Base-by-base conservation (phyloP, 2,113 vertebrate genomes). In the Alexandromys fortis region DNA sequence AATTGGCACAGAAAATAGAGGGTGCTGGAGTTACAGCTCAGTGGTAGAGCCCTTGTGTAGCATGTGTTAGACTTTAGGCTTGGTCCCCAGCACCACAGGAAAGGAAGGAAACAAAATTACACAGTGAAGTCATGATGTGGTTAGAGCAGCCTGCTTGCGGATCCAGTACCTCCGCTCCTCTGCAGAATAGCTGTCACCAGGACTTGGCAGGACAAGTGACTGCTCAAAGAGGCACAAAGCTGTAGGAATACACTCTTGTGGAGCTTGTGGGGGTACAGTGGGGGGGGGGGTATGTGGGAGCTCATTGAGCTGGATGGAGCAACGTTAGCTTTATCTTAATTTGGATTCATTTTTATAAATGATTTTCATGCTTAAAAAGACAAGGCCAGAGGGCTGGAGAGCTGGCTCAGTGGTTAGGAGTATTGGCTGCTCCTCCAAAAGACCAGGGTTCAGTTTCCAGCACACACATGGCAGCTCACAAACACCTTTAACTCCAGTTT, bases 1-100 rank as follows among this genome's bases (percentile, higher is more conserved):
- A 87, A 95, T 82, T 77, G 47, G 78, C 61, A 63, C 13, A 73
- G 68, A 63, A 86, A 94, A 89, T 22, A 94, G 45, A 72, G 81
- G 28, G 10, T 7, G 28, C 70, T 33, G 5, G 28, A 30, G 55
- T 28, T 76, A 19, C 63, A 61, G 72, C 87, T 61, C 5, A 42
- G 24, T 7, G 14, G 16, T 28, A 12, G 35, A 86, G 45, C 63
- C 63, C 65, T 70, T 72, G 19, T 10, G 4, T 26, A 26, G 33
- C 45, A 47, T 7, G 19, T n/a, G 67, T 87, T n/a, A 72, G 65
- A 14, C 67, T 47, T 52, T 35, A 12, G 65, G 45, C 47, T 86
- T 49, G 85, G 63, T 70, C 45, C 65, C 65, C 33, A 52, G 63
- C 45, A 35, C 65, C 30, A 17, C 0, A 28, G 30, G 16, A 88